These are phyloP conservation scores for Catharus ustulatus DNA, from an alignment of 2,797 vertebrate genomes.

Conservation along the genomic window DNA sequence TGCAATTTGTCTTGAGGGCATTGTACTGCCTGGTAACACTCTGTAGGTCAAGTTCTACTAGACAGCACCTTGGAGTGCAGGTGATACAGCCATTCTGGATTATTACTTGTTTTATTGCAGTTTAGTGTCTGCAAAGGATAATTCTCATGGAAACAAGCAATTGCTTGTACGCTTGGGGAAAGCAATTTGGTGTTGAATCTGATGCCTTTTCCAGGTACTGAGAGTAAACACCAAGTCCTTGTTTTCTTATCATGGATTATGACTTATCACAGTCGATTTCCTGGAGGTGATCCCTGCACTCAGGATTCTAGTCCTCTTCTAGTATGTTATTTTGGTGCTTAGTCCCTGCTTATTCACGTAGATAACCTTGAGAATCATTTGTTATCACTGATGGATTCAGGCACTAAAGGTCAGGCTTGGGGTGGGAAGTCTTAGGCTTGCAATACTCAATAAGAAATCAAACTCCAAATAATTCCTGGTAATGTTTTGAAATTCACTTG, in stretches of 20 bases:
- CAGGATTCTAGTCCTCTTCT: background rate
- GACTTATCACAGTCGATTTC: rapidly evolving
- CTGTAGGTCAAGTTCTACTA: background rate
- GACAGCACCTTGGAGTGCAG: background rate
- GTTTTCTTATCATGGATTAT: background rate
- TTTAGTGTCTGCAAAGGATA: conserved; percentile 9
- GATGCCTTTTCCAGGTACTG: background rate
- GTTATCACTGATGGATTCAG: background rate
- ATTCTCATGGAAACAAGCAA: background rate
- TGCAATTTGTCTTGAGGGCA: background rate
- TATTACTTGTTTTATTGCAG: background rate
- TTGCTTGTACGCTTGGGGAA: background rate
- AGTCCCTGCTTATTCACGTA: background rate
- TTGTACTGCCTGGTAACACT: background rate
- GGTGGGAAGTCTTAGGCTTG: background rate
- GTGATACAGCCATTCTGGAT: background rate
- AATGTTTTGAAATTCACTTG: conserved; percentile 39
- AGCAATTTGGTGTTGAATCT: background rate
- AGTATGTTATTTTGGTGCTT: background rate
- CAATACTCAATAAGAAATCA: conserved; percentile 17
- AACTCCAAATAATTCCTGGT: conserved; percentile 22
- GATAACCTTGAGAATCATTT: background rate
- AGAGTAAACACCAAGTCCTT: background rate
- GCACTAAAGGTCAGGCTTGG: background rate
- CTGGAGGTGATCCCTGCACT: rapidly evolving